Base-by-base conservation (phyloP, 2,888 invertebrate species). In the Colostygia pectinataria region DNA sequence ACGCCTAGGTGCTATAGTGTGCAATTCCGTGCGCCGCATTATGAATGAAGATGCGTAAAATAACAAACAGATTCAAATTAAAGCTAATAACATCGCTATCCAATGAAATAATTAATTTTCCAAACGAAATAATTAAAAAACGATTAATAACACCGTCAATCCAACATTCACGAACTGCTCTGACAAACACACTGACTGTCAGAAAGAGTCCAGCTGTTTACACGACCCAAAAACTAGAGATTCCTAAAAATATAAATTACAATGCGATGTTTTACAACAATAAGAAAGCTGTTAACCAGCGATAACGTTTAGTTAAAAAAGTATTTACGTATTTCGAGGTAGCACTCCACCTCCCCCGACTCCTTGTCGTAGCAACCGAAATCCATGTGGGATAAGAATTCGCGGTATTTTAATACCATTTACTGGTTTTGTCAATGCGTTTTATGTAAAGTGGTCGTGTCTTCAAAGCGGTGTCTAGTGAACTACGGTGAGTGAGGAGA, bases 311-410 rank as follows among this genome's bases (percentile, higher is more conserved):
- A 82, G 74, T 74, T 64, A 80, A 83, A n/a, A 83, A 79, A 72
- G 74, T 84, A 91, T 92, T 92, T 91, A 93, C 92, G 91, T 90
- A 93, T 93, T 91, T 93, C 93, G 71, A 93, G 83, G 91, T 92
- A 93, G 86, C 93, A 93, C 89, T 93, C 93, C 85, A 92, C 88
- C 79, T 93, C 93, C 65, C 93, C 93, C 52, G 93, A 93, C 67
- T 92, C 92, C 75, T 93, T 93, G 83, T 92, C 91, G 77, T 90
- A 85, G 83, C 92, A 92, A 74, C 92, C 93, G 82, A 91, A 92
- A 87, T 92, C 92, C 92, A 93, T 93, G 80, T 71, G 76, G 74
- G 66, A 66, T 49, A 64, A 66, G 58, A 66, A 54, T 63, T 60
- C 64, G 68, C 70, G 71, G 55, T 68, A 64, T 68, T 65, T 68